Base-by-base conservation (phyloP, 2,888 invertebrate genomes). In the Dryomyza anilis region DNA sequence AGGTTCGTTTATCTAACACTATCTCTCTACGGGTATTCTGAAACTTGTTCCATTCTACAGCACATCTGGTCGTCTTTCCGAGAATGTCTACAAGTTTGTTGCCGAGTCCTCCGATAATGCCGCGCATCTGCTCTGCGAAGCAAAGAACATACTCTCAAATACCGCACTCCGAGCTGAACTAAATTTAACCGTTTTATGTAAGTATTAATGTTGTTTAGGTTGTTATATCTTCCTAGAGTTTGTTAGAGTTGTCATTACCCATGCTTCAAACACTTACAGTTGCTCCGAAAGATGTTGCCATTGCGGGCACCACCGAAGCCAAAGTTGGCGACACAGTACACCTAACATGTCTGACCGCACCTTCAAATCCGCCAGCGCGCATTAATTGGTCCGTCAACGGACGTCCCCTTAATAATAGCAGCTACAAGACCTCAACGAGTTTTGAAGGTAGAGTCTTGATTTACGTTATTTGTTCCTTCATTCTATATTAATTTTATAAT, bases 321-420 rank as follows among this genome's bases (percentile, higher is more conserved):
- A 76, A 77, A 36, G 73, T 78, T 4, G 81, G 78, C 0, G 80
- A 81, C 30, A 57, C 68, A 12, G 74, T 80, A 8, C 73, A 78
- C 45, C 67, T 81, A 36, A 76, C 70, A 43, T 81, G 81, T 52
- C 64, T 75, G 10, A 80, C 81, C 12, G 78, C 80, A 1, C 78
- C 81, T 1, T 81, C 81, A 1, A 81, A 81, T 72, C 81, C 81
- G 0, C 70, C 78, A 29, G 78, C 81, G 2, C 76, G 77, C 48
- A 76, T 81, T n/a, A 80, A 70, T 55, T 81, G 81, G 81, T 79
- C 79, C 27, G 70, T 81, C 52, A 81, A 81, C 55, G 82, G 82
- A 19, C 78, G 78, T 12, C 77, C 79, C 2, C 43, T 80, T 61
- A 72, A 64, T 5, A 78, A 79, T 39, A 73, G 76, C 64, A 77